A percentile compares a stretch with the other conserved stretches of the same genome.
These are phyloP conservation scores for Ferdinandea cuprea DNA, from an alignment of 2,888 invertebrate species.

Conservation along the genomic window DNA sequence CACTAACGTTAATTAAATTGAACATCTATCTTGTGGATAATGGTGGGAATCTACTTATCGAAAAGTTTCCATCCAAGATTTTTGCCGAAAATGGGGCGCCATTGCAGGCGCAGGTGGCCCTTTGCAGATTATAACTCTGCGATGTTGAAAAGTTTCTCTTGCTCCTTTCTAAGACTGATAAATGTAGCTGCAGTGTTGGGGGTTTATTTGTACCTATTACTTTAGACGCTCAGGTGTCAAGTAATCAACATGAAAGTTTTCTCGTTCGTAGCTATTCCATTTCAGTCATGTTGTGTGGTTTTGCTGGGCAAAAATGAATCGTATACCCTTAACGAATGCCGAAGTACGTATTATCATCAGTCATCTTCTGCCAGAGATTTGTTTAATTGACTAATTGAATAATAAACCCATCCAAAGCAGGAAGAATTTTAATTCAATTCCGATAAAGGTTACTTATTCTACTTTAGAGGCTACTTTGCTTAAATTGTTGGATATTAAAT, in stretches of 20 bases:
- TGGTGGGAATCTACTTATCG: constrained; percentile 60
- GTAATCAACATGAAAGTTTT: constrained; percentile 63
- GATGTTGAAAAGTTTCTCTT: constrained; percentile 32
- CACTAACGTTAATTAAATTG: constrained; percentile 67
- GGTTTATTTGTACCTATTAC: background rate
- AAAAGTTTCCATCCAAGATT: constrained; percentile 55
- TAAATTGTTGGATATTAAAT: too few species aligned
- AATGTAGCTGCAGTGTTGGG: constrained; percentile 18
- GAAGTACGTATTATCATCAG: constrained; percentile 10
- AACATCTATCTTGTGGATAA: constrained; percentile 66
- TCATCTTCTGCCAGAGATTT: background rate
- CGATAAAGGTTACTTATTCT: too few species aligned
- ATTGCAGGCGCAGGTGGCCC: background rate
- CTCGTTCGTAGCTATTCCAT: constrained; percentile 26
- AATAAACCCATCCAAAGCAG: background rate
- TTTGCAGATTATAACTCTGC: background rate
- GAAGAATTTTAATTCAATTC: background rate
- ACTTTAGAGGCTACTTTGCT: too few species aligned
- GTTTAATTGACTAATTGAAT: constrained; percentile 14
- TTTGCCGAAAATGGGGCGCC: background rate
- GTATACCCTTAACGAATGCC: too few species aligned
- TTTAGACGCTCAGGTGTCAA: constrained; percentile 33
- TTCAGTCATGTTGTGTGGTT: background rate
- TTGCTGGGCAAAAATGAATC: too few species aligned
- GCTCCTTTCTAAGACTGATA: constrained; percentile 50